A percentile compares a stretch with the other conserved stretches of the same genome.
phyloP scores from a whole-genome alignment of 2,797 vertebrate species.

The Platalea minor region DNA sequence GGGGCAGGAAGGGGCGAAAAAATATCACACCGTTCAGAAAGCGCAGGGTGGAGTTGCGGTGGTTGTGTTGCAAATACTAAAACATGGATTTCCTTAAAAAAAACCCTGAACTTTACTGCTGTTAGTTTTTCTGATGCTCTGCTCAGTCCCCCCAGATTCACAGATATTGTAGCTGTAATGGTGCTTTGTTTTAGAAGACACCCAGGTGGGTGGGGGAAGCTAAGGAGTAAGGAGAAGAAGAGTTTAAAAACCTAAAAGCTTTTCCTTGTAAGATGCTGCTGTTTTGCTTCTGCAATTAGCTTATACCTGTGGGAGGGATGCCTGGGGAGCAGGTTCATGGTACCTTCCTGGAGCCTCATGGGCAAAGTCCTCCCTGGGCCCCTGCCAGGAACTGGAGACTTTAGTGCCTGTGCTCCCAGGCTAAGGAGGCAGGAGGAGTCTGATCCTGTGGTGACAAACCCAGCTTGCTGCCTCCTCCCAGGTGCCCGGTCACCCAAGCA shows the following conservation, averaged over 20 bases:
- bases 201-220: not conserved
- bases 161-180: not conserved
- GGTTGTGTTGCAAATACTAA: not conserved
- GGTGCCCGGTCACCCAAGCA: not conserved
- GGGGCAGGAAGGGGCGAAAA: not conserved
- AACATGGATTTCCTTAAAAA: accelerated
- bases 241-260: not conserved
- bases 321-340: not conserved
- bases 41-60: not conserved
- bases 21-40: accelerated
- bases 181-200: not conserved
- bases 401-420: accelerated
- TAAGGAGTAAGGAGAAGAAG: too few species aligned
- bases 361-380: not conserved
- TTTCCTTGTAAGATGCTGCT: accelerated
- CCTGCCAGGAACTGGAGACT: not conserved
- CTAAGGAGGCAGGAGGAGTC: not conserved
- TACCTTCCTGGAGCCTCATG: not conserved
- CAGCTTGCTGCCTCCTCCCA: not conserved
- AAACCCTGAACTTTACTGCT: too few species aligned
- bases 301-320: not conserved
- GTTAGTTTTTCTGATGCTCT: not conserved
- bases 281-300: not conserved
- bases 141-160: accelerated
- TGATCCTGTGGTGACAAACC: not conserved